These are phyloP conservation scores for Chrysolina americana DNA, from an alignment of 2,888 invertebrate genomes.

Conservation along the genomic window DNA sequence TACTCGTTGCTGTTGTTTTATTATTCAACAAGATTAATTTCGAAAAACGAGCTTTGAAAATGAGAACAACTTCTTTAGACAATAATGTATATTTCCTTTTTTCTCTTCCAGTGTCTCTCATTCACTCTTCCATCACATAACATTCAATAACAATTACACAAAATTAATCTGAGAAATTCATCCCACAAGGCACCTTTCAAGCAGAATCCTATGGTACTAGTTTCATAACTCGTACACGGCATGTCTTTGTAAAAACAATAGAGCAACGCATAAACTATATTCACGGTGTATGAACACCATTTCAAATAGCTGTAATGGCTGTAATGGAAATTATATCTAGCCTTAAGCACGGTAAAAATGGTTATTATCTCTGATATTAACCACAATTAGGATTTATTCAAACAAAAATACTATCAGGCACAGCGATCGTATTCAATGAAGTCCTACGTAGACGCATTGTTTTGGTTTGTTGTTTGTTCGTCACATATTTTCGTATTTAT, in stretches of 20 bases:
- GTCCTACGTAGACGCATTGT: neutral
- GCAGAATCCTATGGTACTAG: neutral
- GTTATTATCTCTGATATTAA: conserved; percentile 36
- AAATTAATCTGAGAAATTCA: neutral
- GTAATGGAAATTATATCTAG: conserved; percentile 37
- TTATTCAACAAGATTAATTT: too few species aligned
- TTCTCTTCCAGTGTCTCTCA: too few species aligned
- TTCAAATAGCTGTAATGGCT: conserved; percentile 27
- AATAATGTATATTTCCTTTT: too few species aligned
- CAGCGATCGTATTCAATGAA: conserved; percentile 24
- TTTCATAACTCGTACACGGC: conserved; percentile 3
- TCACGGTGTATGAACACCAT: conserved; percentile 26
- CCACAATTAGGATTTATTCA: conserved; percentile 31
- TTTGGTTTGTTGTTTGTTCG: neutral
- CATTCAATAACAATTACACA: too few species aligned
- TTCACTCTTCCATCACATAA: too few species aligned
- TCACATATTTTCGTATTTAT: neutral
- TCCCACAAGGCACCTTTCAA: neutral
- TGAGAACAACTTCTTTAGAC: too few species aligned
- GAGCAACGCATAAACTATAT: conserved; percentile 25
- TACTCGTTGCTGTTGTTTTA: too few species aligned
- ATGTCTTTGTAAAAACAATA: conserved; percentile 11
- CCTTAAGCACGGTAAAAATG: conserved; percentile 32
- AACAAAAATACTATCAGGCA: conserved; percentile 34
- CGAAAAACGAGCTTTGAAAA: too few species aligned